Percentiles rank a stretch among this genome's conserved stretches.
phyloP scores from a whole-genome alignment of 2,797 vertebrate genomes.

The Poecilia wingei region DNA sequence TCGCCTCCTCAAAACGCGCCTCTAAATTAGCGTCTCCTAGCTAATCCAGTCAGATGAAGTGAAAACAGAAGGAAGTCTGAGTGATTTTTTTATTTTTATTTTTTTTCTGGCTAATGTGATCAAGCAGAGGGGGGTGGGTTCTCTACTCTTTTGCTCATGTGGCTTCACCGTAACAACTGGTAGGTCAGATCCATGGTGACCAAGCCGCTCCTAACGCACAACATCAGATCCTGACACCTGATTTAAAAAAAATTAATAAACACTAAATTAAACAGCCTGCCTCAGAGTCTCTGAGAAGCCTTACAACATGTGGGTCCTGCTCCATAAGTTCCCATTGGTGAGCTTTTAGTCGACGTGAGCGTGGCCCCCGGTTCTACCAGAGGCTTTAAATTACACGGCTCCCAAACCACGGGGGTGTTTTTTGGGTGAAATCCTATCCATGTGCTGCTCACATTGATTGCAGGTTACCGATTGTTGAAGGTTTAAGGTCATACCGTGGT shows the following conservation, averaged over 20 bases:
- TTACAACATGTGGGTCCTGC: slow-evolving; percentile 14
- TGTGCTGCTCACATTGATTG: slow-evolving; percentile 50
- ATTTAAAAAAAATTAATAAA: slow-evolving; percentile 7
- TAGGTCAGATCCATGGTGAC: slow-evolving; percentile 21
- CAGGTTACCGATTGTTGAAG: slow-evolving; percentile 25
- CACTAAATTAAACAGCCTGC: slow-evolving; percentile 12
- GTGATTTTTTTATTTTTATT: neutral
- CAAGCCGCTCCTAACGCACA: slow-evolving; percentile 17
- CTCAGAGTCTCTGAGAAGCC: slow-evolving; percentile 14
- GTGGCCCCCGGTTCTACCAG: slow-evolving; percentile 18
- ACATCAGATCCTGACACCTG: slow-evolving; percentile 25
- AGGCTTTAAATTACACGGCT: slow-evolving; percentile 53
- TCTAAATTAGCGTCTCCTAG: slow-evolving; percentile 4
- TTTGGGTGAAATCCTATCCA: slow-evolving; percentile 52
- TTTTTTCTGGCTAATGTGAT: neutral
- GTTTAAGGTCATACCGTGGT: slow-evolving; percentile 12
- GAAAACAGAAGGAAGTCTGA: neutral
- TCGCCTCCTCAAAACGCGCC: slow-evolving; percentile 10
- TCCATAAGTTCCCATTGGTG: slow-evolving; percentile 23
- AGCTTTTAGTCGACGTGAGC: slow-evolving; percentile 25
- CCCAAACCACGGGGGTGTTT: slow-evolving; percentile 44
- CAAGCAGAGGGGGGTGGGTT: neutral
- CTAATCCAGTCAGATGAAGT: neutral
- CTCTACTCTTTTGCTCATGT: slow-evolving; percentile 60
- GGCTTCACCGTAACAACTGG: slow-evolving; percentile 60